Evolutionary conservation across 2,113 vertebrate genomes (phyloP), one percentile per base, ranked within the genome.

Genomic region (Python bivittatus): DNA sequence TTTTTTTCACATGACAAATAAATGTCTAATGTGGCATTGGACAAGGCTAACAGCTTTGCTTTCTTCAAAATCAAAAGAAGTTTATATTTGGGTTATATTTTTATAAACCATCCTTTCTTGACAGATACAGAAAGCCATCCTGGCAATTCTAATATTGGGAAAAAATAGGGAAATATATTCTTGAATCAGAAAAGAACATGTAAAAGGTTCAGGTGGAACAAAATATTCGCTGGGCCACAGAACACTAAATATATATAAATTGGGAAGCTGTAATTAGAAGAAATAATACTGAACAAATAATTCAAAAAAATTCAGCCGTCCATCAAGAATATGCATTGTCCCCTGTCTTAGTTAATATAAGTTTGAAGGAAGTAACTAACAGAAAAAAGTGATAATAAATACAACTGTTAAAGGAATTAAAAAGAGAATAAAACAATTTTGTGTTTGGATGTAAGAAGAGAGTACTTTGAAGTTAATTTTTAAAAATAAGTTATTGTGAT

Each of bases 371-470:
- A 56, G 25, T 33, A 72, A 56, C 29, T 25, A 57, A 84, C 23
- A 91, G 42, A 88, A 87, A 72, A 86, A 87, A 38, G 29, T 2
- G 68, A 72, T 64, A 38, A 86, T 85, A 86, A 91, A 91, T 87
- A 72, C 38, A 91, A 54, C 25, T 88, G 33, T 68, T 64, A 86
- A 86, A 86, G 29, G 48, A 86, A 72, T 84, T 58, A 27, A 42
- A 83, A 91, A 91, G 27, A 56, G 44, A 44, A 38, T 22, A 84
- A 84, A 60, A 38, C 38, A 42, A 60, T 91, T 91, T 86, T 91
- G 83, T 86, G 42, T 29, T 42, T 57, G 56, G 6, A 4, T 27
- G 23, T 85, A 60, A 38, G 10, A 9, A 52, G 56, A n/a, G 4
- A 17, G 60, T 86, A 22, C 1, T 61, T 86, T 86, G 84, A 52